A percentile compares a stretch with the other conserved stretches of the same genome.
phyloP scores from a whole-genome alignment of 2,888 invertebrate genomes.

The Ormia ochracea region DNA sequence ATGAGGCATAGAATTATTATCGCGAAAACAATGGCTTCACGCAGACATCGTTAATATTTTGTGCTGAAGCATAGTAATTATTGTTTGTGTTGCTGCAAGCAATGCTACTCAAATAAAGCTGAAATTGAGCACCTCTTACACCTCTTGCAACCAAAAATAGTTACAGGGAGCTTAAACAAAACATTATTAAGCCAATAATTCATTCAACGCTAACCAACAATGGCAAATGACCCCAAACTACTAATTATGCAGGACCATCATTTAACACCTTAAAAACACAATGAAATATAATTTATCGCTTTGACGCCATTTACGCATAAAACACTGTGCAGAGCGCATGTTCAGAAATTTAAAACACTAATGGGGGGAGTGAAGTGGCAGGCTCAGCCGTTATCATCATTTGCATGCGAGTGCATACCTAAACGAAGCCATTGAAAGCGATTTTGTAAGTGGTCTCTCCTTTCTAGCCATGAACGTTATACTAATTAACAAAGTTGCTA shows the following conservation, averaged over 20 bases:
- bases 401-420: background rate
- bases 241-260: constrained; percentile 57
- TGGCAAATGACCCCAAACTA: constrained; percentile 41
- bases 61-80: constrained; percentile 44
- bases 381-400: background rate
- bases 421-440: background rate
- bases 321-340: constrained; percentile 54
- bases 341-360: constrained; percentile 15
- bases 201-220: constrained; percentile 40
- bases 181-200: constrained; percentile 25
- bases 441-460: background rate
- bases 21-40: constrained; percentile 27
- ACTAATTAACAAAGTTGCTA: constrained; percentile 59
- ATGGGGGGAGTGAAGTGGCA: background rate
- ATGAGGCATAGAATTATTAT: background rate
- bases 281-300: constrained; percentile 59
- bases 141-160: background rate
- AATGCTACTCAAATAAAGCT: background rate
- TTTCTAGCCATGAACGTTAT: constrained; percentile 25
- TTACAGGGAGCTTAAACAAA: background rate
- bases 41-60: constrained; percentile 40
- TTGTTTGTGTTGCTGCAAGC: constrained; percentile 35
- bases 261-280: constrained; percentile 61
- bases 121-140: background rate
- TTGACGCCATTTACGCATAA: constrained; percentile 57